phyloP scores from a whole-genome alignment of 2,888 invertebrate species.

The Leptinotarsa haldemani region DNA sequence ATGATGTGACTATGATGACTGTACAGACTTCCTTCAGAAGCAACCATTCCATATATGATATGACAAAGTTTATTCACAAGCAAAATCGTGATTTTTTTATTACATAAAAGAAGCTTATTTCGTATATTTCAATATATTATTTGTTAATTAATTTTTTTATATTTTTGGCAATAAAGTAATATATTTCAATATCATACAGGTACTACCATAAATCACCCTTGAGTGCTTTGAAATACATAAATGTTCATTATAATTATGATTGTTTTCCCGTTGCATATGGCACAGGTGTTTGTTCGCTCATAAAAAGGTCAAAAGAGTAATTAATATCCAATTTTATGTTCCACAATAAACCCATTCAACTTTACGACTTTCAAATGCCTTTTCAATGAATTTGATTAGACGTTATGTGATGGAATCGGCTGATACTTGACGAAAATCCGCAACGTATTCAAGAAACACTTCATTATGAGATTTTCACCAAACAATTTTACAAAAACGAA shows the following conservation, averaged over 20 bases:
- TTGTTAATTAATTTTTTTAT: too few species aligned
- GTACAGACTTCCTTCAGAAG: too few species aligned
- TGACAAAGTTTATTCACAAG: too few species aligned
- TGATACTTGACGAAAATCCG: neutral
- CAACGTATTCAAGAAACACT: too few species aligned
- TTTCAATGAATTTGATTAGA: slow-evolving; percentile 6
- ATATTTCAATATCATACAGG: too few species aligned
- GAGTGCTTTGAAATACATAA: neutral
- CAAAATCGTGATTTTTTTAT: too few species aligned
- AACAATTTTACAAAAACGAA: too few species aligned
- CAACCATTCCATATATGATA: too few species aligned
- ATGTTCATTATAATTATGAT: slow-evolving; percentile 1
- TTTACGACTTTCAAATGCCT: slow-evolving; percentile 7
- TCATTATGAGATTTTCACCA: neutral
- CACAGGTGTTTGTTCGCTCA: neutral
- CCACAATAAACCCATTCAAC: neutral
- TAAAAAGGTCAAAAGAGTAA: neutral
- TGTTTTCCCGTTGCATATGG: slow-evolving; percentile 4
- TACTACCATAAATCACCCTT: neutral
- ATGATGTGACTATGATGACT: too few species aligned
- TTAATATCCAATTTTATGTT: slow-evolving; percentile 4
- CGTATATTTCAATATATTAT: too few species aligned
- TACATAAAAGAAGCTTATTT: too few species aligned
- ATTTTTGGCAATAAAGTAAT: too few species aligned
- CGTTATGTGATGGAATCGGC: neutral